Evolutionary conservation across 2,113 vertebrate species (phyloP).

Genomic region (Phalacrocorax carbo): DNA sequence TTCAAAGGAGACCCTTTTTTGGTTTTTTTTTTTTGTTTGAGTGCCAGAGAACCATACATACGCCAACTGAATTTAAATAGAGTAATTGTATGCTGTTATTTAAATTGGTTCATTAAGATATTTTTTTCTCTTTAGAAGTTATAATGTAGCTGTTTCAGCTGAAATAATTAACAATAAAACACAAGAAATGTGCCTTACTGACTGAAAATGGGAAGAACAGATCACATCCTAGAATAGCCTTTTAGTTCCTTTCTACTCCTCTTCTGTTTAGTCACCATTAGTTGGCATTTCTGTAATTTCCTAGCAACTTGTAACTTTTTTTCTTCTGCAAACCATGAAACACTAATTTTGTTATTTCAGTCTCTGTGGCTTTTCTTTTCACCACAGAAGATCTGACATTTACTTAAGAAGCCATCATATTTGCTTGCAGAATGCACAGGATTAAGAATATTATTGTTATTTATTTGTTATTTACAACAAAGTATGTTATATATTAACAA

Average conservation of each 20-base stretch:
- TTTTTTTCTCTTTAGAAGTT: not conserved
- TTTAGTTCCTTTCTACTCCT: not conserved
- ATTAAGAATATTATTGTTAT: not conserved
- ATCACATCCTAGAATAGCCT: not conserved
- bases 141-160: not conserved
- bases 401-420: not conserved
- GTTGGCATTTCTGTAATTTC: not conserved
- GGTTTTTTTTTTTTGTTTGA: not conserved
- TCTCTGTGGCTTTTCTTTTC: not conserved
- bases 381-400: not conserved
- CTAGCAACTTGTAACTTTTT: not conserved
- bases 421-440: not conserved
- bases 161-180: not conserved
- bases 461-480: not conserved
- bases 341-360: not conserved
- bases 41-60: constrained; percentile 33
- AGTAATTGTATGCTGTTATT: constrained; percentile 13
- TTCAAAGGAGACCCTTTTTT: constrained; percentile 11
- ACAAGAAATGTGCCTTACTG: not conserved
- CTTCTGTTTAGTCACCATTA: not conserved
- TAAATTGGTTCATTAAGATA: not conserved
- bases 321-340: not conserved
- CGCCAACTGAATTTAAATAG: constrained; percentile 22
- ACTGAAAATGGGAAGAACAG: not conserved
- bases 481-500: too few relatives aligned